phyloP scores from a whole-genome alignment of 2,113 vertebrate species.

The Chaenocephalus aceratus region DNA sequence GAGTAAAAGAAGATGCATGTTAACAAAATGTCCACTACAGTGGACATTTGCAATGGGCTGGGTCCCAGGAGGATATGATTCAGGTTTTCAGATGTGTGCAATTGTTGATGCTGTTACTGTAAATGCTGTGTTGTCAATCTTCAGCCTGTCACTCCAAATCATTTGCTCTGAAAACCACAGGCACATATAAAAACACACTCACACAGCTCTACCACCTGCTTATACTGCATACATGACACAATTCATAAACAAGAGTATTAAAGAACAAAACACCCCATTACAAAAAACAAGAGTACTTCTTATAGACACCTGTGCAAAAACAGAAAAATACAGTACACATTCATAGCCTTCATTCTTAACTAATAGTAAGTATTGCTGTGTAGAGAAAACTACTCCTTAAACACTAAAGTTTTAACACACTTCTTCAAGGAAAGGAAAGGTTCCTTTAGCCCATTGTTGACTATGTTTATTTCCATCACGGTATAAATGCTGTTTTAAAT shows the following conservation, averaged over 20 bases:
- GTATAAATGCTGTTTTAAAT: too few relatives aligned
- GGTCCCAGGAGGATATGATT: background rate
- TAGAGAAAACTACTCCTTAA: too few relatives aligned
- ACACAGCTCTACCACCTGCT: constrained; percentile 1
- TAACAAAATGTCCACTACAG: too few relatives aligned
- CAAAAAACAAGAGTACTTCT: constrained; percentile 10
- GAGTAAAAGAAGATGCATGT: too few relatives aligned
- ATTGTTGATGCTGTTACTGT: background rate
- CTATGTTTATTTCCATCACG: too few relatives aligned
- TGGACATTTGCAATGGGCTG: too few relatives aligned
- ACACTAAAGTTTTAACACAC: too few relatives aligned
- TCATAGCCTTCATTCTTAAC: background rate
- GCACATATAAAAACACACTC: background rate
- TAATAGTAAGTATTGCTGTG: background rate
- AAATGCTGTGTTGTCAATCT: background rate
- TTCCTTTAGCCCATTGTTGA: too few relatives aligned
- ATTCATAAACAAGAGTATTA: background rate
- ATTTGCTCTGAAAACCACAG: background rate
- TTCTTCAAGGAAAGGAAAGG: background rate
- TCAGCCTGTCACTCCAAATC: constrained; percentile 13
- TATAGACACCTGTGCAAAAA: background rate
- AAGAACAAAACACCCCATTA: background rate
- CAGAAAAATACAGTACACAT: background rate
- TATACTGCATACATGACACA: background rate
- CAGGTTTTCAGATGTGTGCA: background rate